A percentile compares a stretch with the other conserved stretches of the same genome.
Conservation (phyloP, 2,113 vertebrate species). For the Tachuris rubrigastra region DNA sequence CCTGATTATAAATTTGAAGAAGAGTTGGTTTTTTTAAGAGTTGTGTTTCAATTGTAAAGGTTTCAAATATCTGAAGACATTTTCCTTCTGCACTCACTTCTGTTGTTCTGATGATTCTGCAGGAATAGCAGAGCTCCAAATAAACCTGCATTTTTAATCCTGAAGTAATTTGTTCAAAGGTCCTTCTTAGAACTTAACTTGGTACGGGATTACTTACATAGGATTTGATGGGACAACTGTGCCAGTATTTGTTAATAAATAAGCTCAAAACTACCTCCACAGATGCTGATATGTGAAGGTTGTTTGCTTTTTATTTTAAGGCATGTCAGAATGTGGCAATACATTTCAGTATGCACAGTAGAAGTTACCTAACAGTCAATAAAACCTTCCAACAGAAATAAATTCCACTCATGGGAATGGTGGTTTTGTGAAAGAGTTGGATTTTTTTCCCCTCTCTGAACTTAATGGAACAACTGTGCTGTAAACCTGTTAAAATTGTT, state of each 20-base stretch:
- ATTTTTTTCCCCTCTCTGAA: neutral
- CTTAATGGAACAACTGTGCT: neutral
- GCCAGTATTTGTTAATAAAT: neutral
- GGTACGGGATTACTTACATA: neutral
- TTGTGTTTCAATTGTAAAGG: neutral
- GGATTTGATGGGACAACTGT: neutral
- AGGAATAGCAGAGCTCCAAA: neutral
- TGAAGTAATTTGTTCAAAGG: neutral
- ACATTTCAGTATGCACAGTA: neutral
- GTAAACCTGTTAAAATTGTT: neutral
- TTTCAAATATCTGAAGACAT: neutral
- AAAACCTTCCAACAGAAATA: neutral
- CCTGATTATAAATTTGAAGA: neutral
- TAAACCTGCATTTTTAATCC: neutral
- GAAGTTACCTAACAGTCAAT: neutral
- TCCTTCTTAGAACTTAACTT: neutral
- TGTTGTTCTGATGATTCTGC: neutral
- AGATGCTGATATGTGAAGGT: neutral
- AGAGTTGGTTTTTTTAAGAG: neutral
- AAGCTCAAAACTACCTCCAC: neutral
- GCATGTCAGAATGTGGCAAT: neutral
- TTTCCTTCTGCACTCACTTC: neutral
- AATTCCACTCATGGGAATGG: neutral
- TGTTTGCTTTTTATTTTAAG: neutral
- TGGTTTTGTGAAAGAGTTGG: neutral